phyloP scores from a whole-genome alignment of 2,797 vertebrate genomes.

The Sibirionetta formosa region DNA sequence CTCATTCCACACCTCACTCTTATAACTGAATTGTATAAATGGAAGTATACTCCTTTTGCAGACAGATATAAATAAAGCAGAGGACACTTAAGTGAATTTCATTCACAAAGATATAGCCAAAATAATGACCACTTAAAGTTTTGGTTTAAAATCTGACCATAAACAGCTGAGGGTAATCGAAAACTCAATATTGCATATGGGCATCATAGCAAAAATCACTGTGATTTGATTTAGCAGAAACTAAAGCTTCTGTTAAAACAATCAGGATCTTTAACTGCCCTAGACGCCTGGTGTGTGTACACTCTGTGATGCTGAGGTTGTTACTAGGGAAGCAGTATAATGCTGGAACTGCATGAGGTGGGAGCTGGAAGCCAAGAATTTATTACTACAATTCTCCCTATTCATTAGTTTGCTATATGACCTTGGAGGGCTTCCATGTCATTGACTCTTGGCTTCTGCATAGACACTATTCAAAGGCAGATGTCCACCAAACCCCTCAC shows the following conservation, averaged over 20 bases:
- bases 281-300: background rate
- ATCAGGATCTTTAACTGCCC: constrained; percentile 27
- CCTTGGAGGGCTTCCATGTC: background rate
- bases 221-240: constrained; percentile 49
- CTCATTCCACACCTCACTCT: background rate
- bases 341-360: background rate
- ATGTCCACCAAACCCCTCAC: background rate
- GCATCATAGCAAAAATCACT: background rate
- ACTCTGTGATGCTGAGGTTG: background rate
- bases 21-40: background rate
- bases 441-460: constrained; percentile 5
- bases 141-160: constrained; percentile 15
- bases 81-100: background rate
- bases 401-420: background rate
- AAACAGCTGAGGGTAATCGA: constrained; percentile 49
- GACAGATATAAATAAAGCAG: background rate
- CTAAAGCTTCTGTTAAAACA: constrained; percentile 54
- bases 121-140: background rate
- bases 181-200: background rate
- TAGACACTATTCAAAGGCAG: background rate
- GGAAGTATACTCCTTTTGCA: background rate
- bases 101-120: background rate
- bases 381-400: background rate
- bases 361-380: constrained; percentile 34
- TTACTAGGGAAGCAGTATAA: constrained; percentile 45